Evolutionary conservation across 2,888 invertebrate genomes (phyloP).

Genomic region (Cerastis leucographa): DNA sequence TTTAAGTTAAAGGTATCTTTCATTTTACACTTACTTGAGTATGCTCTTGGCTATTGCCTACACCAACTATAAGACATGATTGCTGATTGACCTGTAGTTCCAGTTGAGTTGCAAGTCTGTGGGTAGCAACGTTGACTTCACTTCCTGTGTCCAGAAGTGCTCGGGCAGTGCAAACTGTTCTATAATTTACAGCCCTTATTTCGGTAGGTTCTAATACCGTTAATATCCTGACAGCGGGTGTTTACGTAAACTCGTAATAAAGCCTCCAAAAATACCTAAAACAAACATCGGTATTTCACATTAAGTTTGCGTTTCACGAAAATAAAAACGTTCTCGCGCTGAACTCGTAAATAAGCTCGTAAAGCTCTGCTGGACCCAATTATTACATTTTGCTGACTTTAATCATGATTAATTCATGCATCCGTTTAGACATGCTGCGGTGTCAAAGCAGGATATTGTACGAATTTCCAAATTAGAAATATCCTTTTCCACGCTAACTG

Average conservation of each 20-base stretch:
- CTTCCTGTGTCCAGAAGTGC: too few relatives aligned
- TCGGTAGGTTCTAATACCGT: conserved; percentile 64
- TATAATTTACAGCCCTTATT: conserved; percentile 53
- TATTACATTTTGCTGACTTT: conserved; percentile 83
- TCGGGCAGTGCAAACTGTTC: conserved; percentile 10
- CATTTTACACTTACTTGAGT: too few relatives aligned
- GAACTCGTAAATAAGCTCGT: conserved; percentile 84
- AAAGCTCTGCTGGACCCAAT: conserved; percentile 83
- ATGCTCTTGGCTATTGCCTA: too few relatives aligned
- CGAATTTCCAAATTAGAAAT: conserved; percentile 62
- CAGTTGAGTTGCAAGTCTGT: too few relatives aligned
- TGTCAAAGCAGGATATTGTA: conserved; percentile 71
- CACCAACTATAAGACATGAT: too few relatives aligned
- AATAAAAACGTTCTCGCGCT: conserved; percentile 78
- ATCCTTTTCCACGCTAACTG: conserved; percentile 50
- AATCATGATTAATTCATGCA: conserved; percentile 81
- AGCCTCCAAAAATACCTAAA: conserved; percentile 75
- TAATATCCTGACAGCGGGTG: conserved; percentile 75
- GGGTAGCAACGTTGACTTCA: too few relatives aligned
- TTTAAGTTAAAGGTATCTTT: conserved; percentile 12
- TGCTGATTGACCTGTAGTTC: too few relatives aligned
- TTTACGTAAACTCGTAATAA: conserved; percentile 80
- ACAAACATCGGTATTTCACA: conserved; percentile 82
- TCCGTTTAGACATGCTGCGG: conserved; percentile 69
- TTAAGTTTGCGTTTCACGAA: conserved; percentile 78